Percentiles rank a stretch among this genome's conserved stretches.
Conservation (phyloP, 2,888 invertebrate genomes). For the Pemphredon lugubris region DNA sequence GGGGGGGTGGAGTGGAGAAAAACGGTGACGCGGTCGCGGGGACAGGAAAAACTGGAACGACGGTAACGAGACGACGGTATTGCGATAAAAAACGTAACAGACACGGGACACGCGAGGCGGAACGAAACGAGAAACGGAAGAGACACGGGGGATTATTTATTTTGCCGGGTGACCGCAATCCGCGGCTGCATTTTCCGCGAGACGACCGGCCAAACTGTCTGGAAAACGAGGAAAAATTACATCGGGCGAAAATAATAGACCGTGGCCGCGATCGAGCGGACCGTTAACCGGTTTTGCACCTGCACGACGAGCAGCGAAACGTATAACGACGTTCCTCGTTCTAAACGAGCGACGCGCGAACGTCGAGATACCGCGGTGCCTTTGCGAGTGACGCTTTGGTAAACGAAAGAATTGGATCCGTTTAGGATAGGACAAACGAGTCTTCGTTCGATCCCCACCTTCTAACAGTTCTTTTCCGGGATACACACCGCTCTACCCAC, state of each 20-base stretch:
- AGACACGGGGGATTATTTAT: slow-evolving; percentile 73
- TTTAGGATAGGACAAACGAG: neutral
- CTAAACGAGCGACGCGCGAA: neutral
- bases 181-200: slow-evolving; percentile 70
- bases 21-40: neutral
- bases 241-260: slow-evolving; percentile 69
- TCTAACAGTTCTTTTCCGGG: neutral
- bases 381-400: neutral
- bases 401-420: neutral
- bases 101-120: slow-evolving; percentile 51
- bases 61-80: slow-evolving; percentile 58
- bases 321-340: slow-evolving; percentile 3
- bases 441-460: neutral
- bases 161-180: slow-evolving; percentile 72
- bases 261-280: slow-evolving; percentile 29
- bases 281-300: slow-evolving; percentile 37
- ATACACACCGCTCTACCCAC: neutral
- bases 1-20: neutral
- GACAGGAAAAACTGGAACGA: slow-evolving; percentile 24
- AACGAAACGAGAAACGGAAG: slow-evolving; percentile 65
- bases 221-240: slow-evolving; percentile 79
- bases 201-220: slow-evolving; percentile 72
- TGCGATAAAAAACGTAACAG: slow-evolving; percentile 53
- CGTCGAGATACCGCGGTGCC: neutral
- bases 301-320: slow-evolving; percentile 17